A percentile compares a stretch with the other conserved stretches of the same genome.
Conservation (phyloP, 2,888 invertebrate genomes). For the Ophion ventricosus region DNA sequence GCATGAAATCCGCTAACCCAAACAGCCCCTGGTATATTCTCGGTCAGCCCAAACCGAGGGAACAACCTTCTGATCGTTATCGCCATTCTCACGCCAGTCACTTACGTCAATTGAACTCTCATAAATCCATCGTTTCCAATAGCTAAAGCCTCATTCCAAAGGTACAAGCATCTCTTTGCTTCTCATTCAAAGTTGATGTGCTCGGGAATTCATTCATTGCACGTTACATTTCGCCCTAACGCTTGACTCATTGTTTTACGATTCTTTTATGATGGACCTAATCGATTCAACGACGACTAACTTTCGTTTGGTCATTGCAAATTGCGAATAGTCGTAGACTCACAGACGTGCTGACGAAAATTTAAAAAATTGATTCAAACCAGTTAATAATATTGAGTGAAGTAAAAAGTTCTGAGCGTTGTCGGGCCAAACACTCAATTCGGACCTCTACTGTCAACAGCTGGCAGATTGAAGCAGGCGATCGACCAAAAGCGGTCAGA, state of each 20-base stretch:
- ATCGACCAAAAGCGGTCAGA: no score
- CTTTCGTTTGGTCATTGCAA: background rate
- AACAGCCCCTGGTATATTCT: constrained; percentile 18
- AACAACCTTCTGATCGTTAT: constrained; percentile 18
- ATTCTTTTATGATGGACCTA: background rate
- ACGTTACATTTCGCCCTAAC: background rate
- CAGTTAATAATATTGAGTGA: no score
- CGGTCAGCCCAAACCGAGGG: constrained; percentile 28
- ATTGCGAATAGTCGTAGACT: background rate
- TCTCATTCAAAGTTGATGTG: background rate
- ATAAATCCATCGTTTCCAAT: background rate
- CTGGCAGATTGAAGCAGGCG: no score
- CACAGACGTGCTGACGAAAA: background rate
- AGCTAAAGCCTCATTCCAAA: background rate
- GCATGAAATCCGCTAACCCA: constrained; percentile 28
- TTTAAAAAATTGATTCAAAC: no score
- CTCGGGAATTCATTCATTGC: background rate
- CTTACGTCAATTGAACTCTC: constrained; percentile 2
- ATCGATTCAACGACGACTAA: background rate
- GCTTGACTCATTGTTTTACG: background rate
- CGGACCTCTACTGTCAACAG: no score
- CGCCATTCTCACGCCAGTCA: constrained; percentile 37
- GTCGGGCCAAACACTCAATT: no score
- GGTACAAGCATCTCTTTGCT: background rate
- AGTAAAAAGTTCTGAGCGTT: no score